Evolutionary conservation across 2,797 vertebrate genomes (phyloP).

Genomic region (Smutsia gigantea): DNA sequence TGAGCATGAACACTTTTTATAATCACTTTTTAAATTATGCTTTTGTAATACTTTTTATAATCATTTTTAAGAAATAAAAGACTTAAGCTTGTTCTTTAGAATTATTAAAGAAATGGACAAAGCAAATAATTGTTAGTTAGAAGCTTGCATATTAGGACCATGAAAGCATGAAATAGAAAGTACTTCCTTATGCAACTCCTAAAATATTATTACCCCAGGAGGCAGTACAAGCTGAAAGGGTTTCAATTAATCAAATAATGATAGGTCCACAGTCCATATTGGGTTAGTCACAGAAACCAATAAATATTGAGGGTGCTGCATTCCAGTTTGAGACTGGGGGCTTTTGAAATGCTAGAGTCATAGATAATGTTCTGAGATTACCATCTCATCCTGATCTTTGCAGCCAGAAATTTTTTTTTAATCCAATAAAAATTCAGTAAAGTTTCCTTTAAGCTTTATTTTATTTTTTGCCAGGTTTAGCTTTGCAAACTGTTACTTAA

Average conservation of each 20-base stretch:
- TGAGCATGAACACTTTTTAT: not conserved
- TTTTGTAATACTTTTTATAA: not conserved
- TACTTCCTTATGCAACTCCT: not conserved
- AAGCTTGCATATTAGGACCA: not conserved
- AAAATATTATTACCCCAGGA: not conserved
- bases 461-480: not conserved
- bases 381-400: not conserved
- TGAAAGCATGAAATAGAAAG: not conserved
- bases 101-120: not conserved
- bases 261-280: not conserved
- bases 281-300: too few relatives aligned
- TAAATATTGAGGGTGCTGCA: not conserved
- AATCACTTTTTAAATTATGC: not conserved
- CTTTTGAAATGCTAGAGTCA: not conserved
- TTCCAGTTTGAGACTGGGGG: not conserved
- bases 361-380: not conserved
- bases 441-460: not conserved
- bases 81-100: slow-evolving; percentile 1
- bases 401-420: not conserved
- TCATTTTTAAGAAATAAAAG: not conserved
- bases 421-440: not conserved
- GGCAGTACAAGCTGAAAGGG: not conserved
- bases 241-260: not conserved
- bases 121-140: not conserved
- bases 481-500: not conserved